Conservation (phyloP, 2,888 invertebrate species). For the Sarcophaga carnaria region DNA sequence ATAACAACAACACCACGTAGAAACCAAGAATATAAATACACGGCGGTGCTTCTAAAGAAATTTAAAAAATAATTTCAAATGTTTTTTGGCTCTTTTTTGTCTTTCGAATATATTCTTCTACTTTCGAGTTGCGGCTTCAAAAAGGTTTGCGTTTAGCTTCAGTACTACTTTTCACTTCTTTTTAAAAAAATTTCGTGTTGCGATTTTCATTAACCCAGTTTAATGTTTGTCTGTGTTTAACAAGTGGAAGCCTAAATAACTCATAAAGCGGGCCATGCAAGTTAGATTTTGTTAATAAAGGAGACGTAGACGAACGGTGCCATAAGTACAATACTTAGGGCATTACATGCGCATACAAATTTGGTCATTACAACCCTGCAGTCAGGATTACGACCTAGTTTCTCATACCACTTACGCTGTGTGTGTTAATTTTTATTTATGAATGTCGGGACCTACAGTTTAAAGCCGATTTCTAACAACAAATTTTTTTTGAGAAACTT, state of each 20-base stretch:
- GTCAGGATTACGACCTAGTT: too few species aligned
- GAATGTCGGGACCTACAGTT: too few species aligned
- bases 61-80: conserved; percentile 31
- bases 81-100: conserved; percentile 16
- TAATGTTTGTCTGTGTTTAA: conserved; percentile 10
- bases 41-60: conserved; percentile 46
- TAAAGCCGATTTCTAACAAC: too few species aligned
- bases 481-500: too few species aligned
- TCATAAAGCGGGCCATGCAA: not conserved
- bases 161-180: too few species aligned
- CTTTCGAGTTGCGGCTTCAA: not conserved
- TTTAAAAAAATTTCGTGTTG: conserved; percentile 5
- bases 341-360: too few species aligned
- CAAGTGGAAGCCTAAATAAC: conserved; percentile 9
- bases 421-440: too few species aligned
- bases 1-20: not conserved
- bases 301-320: not conserved
- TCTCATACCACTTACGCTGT: too few species aligned
- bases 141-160: too few species aligned
- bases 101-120: conserved; percentile 26
- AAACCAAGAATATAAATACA: not conserved
- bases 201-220: conserved; percentile 68
- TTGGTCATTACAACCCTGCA: too few species aligned
- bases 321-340: too few species aligned
- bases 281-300: not conserved